A percentile compares a stretch with the other conserved stretches of the same genome.
Conservation (phyloP, 1,140 invertebrate species). For the Camponotus floridanus region DNA sequence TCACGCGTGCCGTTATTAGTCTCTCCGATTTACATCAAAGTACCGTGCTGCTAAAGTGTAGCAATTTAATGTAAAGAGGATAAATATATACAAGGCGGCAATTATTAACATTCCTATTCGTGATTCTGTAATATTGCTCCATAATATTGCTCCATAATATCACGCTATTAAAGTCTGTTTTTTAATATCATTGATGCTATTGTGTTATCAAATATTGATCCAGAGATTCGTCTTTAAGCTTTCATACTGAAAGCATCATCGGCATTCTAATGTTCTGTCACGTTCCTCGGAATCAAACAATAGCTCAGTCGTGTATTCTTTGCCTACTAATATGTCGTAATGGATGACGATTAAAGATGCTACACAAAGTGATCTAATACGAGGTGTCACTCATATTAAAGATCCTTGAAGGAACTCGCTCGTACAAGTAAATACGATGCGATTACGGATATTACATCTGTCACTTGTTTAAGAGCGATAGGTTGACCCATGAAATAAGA, state of each 20-base stretch:
- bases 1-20: conserved; percentile 20
- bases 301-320: conserved; percentile 51
- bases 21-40: conserved; percentile 28
- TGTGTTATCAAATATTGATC: background rate
- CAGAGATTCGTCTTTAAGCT: background rate
- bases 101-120: background rate
- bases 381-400: conserved; percentile 70
- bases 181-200: background rate
- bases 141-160: background rate
- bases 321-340: conserved; percentile 57
- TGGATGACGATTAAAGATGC: conserved; percentile 68
- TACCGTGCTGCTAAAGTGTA: background rate
- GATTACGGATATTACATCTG: conserved; percentile 64
- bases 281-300: conserved; percentile 30
- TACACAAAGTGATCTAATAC: conserved; percentile 70
- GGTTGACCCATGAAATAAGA: background rate
- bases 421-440: conserved; percentile 62
- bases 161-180: background rate
- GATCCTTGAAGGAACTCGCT: conserved; percentile 66
- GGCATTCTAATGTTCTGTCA: background rate
- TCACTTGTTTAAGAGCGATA: conserved; percentile 4
- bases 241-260: background rate
- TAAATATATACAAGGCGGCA: background rate
- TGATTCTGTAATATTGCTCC: background rate
- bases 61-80: conserved; percentile 7